Conservation (phyloP, 1,140 invertebrate genomes). For the Drosophila pallidifrons region DNA sequence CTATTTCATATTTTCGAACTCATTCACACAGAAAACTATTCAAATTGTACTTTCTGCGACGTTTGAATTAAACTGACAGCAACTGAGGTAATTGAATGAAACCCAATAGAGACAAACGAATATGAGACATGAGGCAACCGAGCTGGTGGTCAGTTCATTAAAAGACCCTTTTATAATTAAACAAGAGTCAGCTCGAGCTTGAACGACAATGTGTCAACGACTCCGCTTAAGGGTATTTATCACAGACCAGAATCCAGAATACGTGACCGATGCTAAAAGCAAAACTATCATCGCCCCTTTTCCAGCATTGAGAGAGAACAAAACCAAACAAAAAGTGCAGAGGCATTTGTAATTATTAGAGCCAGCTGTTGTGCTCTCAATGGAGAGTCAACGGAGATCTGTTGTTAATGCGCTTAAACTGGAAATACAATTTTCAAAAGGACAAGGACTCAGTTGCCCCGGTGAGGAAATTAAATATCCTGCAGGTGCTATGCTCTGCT, state of each 20-base stretch:
- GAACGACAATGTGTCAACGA: slow-evolving; percentile 66
- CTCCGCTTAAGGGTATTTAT: slow-evolving; percentile 51
- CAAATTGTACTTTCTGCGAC: neutral
- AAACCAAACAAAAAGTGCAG: slow-evolving; percentile 30
- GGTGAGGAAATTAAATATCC: slow-evolving; percentile 74
- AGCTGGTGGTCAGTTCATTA: slow-evolving; percentile 51
- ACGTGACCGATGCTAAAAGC: slow-evolving; percentile 54
- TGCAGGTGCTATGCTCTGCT: slow-evolving; percentile 21
- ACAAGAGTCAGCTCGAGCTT: slow-evolving; percentile 53
- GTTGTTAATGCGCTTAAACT: slow-evolving; percentile 46
- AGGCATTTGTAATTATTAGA: slow-evolving; percentile 56
- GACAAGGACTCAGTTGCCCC: slow-evolving; percentile 20
- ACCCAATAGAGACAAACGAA: slow-evolving; percentile 2
- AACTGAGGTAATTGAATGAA: slow-evolving; percentile 32
- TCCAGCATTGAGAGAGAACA: slow-evolving; percentile 23
- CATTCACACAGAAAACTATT: neutral
- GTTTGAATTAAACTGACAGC: slow-evolving; percentile 6
- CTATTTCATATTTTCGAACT: neutral
- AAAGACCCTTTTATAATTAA: slow-evolving; percentile 70
- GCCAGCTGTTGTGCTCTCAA: neutral
- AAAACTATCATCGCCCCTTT: slow-evolving; percentile 15
- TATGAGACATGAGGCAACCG: slow-evolving; percentile 9
- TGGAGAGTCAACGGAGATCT: slow-evolving; percentile 15
- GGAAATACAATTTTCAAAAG: slow-evolving; percentile 44
- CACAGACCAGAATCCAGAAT: slow-evolving; percentile 20